Conservation (phyloP, 2,113 vertebrate genomes). For the Alethe diademata region DNA sequence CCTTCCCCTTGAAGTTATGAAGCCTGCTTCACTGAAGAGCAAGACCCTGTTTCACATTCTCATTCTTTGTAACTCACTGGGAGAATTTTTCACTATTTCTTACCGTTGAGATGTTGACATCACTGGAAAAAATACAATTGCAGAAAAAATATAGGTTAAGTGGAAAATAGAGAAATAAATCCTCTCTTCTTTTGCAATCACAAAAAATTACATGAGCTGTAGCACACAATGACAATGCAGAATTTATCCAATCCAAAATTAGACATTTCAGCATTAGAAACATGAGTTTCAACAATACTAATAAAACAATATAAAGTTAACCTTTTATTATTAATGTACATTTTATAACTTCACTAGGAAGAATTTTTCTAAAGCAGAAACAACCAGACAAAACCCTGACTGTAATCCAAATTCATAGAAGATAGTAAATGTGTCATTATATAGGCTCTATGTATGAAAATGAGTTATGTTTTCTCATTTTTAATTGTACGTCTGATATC, state of each 20-base stretch:
- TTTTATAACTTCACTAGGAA: neutral
- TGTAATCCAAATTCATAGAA: neutral
- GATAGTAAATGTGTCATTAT: neutral
- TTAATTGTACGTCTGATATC: neutral
- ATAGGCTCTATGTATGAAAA: neutral
- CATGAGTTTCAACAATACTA: neutral
- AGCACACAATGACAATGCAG: neutral
- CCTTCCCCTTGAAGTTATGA: neutral
- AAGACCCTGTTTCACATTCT: neutral
- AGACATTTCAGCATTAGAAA: neutral
- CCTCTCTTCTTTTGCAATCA: neutral
- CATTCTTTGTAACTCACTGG: neutral
- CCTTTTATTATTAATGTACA: neutral
- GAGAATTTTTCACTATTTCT: neutral
- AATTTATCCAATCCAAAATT: neutral
- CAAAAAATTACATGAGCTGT: neutral
- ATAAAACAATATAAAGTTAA: neutral
- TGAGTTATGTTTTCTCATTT: neutral
- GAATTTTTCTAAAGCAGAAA: neutral
- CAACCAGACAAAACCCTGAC: neutral
- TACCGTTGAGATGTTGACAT: fast-evolving
- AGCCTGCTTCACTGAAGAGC: neutral
- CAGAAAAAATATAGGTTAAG: neutral
- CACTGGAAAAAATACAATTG: fast-evolving
- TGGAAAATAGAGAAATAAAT: neutral